Conservation (phyloP, 2,888 invertebrate species). For the Leucozona laternaria region DNA sequence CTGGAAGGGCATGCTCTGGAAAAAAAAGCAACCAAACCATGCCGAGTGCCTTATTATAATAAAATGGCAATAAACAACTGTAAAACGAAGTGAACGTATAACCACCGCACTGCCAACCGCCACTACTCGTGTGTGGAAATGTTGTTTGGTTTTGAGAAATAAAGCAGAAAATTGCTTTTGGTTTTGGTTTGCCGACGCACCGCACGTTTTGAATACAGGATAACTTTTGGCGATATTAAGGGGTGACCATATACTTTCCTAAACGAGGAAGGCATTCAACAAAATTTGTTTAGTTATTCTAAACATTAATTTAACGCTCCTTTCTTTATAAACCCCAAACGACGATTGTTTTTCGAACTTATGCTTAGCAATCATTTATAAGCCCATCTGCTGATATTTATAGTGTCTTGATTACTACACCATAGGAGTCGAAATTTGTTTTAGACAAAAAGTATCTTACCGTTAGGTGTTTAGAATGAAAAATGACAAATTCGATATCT, state of each 20-base stretch:
- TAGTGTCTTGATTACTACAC: too few species aligned
- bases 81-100: slow-evolving; percentile 23
- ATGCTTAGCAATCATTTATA: too few species aligned
- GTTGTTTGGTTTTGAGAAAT: slow-evolving; percentile 46
- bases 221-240: slow-evolving; percentile 10
- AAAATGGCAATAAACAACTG: slow-evolving; percentile 63
- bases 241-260: slow-evolving; percentile 11
- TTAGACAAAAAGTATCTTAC: too few species aligned
- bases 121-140: slow-evolving; percentile 7
- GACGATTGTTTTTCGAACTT: too few species aligned
- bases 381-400: too few species aligned
- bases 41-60: slow-evolving; percentile 54
- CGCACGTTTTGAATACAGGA: slow-evolving; percentile 1
- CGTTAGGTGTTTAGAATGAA: too few species aligned
- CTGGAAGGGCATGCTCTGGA: slow-evolving; percentile 11
- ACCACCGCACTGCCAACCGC: not conserved
- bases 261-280: not conserved
- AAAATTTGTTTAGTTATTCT: not conserved
- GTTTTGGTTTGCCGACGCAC: slow-evolving; percentile 17
- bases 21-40: slow-evolving; percentile 42
- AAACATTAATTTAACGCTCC: not conserved
- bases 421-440: too few species aligned
- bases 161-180: slow-evolving; percentile 45
- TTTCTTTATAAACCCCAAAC: not conserved
- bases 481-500: too few species aligned